Percentiles rank a stretch among this genome's conserved stretches.
Evolutionary conservation across 2,797 vertebrate species (phyloP).

Genomic region (Psittacula derbiana): DNA sequence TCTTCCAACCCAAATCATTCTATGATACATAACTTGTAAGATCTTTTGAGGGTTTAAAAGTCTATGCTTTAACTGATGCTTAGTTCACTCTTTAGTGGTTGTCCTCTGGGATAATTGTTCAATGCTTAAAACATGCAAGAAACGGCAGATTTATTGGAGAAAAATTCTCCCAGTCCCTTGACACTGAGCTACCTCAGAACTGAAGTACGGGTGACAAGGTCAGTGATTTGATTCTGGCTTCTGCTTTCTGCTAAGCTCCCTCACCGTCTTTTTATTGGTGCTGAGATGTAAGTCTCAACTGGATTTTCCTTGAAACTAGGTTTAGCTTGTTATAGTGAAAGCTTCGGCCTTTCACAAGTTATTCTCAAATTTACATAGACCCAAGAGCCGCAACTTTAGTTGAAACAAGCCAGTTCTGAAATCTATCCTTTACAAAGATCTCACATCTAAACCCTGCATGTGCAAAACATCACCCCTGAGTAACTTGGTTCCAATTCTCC

Average conservation of each 20-base stretch:
- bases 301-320: not conserved
- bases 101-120: not conserved
- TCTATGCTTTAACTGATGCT: not conserved
- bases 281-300: not conserved
- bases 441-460: not conserved
- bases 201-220: not conserved
- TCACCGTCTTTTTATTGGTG: not conserved
- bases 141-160: not conserved
- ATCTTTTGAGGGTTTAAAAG: not conserved
- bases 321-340: rapidly evolving
- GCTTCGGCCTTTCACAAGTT: not conserved
- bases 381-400: not conserved
- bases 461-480: not conserved
- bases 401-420: not conserved
- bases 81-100: not conserved
- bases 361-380: not conserved
- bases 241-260: not conserved
- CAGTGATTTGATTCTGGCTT: not conserved
- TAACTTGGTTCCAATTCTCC: not conserved
- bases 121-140: not conserved
- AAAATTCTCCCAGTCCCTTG: not conserved
- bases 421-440: not conserved
- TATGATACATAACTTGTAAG: rapidly evolving
- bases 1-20: not conserved
- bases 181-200: not conserved